Evolutionary conservation across 2,113 vertebrate species (phyloP).

Genomic region (Nycticebus coucang): DNA sequence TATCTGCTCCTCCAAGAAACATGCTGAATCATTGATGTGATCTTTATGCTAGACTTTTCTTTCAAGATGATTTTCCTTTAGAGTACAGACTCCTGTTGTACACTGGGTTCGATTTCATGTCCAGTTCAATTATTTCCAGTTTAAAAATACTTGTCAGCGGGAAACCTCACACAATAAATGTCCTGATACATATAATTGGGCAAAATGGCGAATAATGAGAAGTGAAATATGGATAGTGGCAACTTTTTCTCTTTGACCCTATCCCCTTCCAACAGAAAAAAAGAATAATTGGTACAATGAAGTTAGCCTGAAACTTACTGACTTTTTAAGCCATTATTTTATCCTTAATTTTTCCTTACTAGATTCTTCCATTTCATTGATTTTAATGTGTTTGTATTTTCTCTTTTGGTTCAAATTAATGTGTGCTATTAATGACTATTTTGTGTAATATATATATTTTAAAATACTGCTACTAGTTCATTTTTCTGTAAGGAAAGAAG

Average conservation of each 20-base stretch:
- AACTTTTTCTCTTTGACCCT: constrained; percentile 30
- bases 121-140: constrained; percentile 60
- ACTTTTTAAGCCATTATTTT: constrained; percentile 1
- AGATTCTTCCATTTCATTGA: background rate
- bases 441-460: background rate
- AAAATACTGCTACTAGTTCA: background rate
- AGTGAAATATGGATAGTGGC: constrained; percentile 59
- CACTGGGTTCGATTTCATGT: constrained; percentile 51
- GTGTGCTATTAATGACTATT: background rate
- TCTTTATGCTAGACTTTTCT: constrained; percentile 13
- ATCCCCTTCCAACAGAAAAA: constrained; percentile 16
- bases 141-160: constrained; percentile 37
- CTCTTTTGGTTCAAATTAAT: background rate
- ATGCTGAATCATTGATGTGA: background rate
- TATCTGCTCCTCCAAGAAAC: background rate
- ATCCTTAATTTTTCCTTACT: constrained; percentile 10
- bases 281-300: constrained; percentile 19
- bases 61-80: constrained; percentile 20
- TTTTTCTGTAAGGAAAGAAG: constrained; percentile 8
- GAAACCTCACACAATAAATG: constrained; percentile 13
- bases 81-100: background rate
- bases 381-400: constrained; percentile 2
- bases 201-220: constrained; percentile 67
- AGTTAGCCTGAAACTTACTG: background rate
- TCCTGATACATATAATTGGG: constrained; percentile 46